Evolutionary conservation across 2,797 vertebrate species (phyloP), one percentile per base, ranked within the genome.

Genomic region (Tamandua tetradactyla): DNA sequence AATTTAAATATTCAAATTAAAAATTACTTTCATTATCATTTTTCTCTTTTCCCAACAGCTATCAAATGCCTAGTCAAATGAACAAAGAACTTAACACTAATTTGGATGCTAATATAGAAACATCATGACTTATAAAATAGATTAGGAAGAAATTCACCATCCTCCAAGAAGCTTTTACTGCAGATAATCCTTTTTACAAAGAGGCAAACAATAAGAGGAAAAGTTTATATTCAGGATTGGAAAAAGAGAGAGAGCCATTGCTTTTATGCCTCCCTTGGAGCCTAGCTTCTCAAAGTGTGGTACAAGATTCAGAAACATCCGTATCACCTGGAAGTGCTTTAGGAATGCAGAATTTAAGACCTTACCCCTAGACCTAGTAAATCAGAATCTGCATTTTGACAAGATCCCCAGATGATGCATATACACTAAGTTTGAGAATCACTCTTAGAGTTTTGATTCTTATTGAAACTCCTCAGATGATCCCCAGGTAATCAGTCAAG

Each of bases 1-100:
- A 79, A 86, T 89, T 95, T 64, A 79, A 89, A 85, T 79, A 62
- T 55, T 72, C 66, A 74, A 7, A 66, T 20, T 78, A 44, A 88
- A 71, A 49, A 57, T 37, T 76, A 74, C 35, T 86, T 47, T 59
- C 52, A 40, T 79, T 68, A 42, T 81, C 69, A 59, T 35, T 55
- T 84, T 89, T 47, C 30, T 91, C 74, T 80, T 40, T 57, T 35
- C 27, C 75, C 4, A 81, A 15, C 17, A 49, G 25, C 74, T 91
- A 68, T 61, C 40, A 69, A 12, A 25, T 37, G 18, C 3, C 64
- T 82, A 44, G 59, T 82, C 35, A 75, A 69, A 76, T 61, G 22
- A 52, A 61, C 12, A 87, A 49, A 69, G 37, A 66, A 25, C 40
- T 61, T 68, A 71, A 22, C 52, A 74, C 11, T 74, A 13, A 35